These are phyloP conservation scores for Sebastes minor DNA, from an alignment of 2,797 vertebrate species.

Conservation along the genomic window DNA sequence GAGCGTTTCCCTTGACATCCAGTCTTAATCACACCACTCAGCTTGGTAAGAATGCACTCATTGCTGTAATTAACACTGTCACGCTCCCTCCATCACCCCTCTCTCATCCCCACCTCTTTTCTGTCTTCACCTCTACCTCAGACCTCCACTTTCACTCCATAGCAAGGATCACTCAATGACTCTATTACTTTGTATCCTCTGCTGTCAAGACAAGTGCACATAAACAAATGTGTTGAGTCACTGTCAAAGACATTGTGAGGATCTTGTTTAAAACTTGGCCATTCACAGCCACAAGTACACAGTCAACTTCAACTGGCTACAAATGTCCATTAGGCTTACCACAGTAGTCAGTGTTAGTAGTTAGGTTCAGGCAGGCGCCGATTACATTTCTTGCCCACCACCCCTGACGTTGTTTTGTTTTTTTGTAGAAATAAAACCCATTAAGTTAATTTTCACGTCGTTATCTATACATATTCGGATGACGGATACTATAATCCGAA, in stretches of 20 bases:
- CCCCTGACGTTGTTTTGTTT: rapidly evolving
- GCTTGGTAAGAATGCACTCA: slow-evolving; percentile 60
- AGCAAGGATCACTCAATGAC: neutral
- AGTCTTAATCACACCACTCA: slow-evolving; percentile 71
- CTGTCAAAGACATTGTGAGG: neutral
- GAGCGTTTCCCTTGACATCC: slow-evolving; percentile 65
- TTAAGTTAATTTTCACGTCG: too few relatives aligned
- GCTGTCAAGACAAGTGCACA: neutral
- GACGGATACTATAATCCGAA: too few relatives aligned
- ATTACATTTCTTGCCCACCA: too few relatives aligned
- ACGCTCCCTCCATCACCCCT: slow-evolving; percentile 19
- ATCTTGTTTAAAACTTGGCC: neutral
- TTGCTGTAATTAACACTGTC: slow-evolving; percentile 63
- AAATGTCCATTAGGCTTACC: neutral
- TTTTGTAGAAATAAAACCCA: too few relatives aligned
- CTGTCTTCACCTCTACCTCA: slow-evolving; percentile 31
- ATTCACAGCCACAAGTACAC: neutral
- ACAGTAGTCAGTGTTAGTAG: too few relatives aligned
- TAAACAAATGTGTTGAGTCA: slow-evolving; percentile 20
- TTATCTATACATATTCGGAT: too few relatives aligned
- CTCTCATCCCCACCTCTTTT: neutral
- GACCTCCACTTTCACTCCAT: slow-evolving; percentile 26
- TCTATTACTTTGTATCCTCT: neutral
- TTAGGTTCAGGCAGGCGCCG: too few relatives aligned
- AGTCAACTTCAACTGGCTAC: neutral